Conservation (phyloP, 2,797 vertebrate genomes). For the Xenentodon cancila region DNA sequence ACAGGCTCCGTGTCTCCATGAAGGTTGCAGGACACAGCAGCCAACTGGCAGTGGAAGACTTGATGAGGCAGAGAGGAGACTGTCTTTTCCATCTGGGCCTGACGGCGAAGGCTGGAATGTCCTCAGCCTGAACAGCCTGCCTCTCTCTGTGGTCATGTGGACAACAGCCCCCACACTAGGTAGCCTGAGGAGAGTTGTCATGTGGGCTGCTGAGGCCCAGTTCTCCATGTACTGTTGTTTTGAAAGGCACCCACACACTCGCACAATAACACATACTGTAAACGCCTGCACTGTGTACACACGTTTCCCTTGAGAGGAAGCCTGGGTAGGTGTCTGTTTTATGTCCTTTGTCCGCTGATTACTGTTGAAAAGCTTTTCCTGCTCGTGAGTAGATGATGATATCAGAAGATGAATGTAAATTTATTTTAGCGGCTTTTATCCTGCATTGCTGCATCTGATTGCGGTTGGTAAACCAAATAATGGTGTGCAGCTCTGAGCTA, state of each 20-base stretch:
- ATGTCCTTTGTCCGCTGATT: conserved; percentile 55
- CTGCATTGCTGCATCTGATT: conserved; percentile 29
- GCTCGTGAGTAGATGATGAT: conserved; percentile 50
- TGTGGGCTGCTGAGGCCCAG: conserved; percentile 51
- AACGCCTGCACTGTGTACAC: conserved; percentile 30
- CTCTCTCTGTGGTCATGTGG: conserved; percentile 68
- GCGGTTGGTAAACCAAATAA: conserved; percentile 25
- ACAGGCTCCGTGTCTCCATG: conserved; percentile 36
- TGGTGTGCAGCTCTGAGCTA: conserved; percentile 4
- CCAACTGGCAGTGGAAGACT: conserved; percentile 59
- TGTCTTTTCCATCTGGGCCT: conserved; percentile 72
- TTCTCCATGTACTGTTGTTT: conserved; percentile 37
- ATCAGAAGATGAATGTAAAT: conserved; percentile 48
- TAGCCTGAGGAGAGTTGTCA: conserved; percentile 64
- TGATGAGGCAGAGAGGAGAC: conserved; percentile 64
- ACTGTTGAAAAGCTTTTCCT: conserved; percentile 68
- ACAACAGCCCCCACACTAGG: conserved; percentile 55
- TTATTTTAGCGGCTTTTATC: conserved; percentile 35
- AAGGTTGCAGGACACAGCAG: conserved; percentile 54
- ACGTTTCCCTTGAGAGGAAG: conserved; percentile 53
- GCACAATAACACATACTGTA: conserved; percentile 37
- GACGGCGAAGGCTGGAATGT: conserved; percentile 77
- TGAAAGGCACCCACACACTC: conserved; percentile 51
- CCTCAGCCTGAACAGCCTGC: conserved; percentile 73
- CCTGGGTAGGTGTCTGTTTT: conserved; percentile 60